These are phyloP conservation scores for Carettochelys insculpta DNA, from an alignment of 2,113 vertebrate genomes.

Conservation along the genomic window DNA sequence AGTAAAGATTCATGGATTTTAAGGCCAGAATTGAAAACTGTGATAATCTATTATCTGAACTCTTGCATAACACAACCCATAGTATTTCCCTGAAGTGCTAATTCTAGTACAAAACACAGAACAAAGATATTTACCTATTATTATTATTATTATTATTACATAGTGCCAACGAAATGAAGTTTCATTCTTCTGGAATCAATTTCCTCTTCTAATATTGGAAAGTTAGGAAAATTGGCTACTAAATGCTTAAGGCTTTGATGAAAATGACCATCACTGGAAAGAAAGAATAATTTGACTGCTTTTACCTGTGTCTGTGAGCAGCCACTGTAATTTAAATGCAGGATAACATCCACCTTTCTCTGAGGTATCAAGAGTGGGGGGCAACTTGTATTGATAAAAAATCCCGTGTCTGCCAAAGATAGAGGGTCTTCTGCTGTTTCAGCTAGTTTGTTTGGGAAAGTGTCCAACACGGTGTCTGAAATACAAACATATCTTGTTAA, in stretches of 20 bases:
- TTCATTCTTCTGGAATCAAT: background rate
- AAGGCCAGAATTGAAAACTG: background rate
- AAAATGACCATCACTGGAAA: background rate
- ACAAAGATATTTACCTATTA: too few species aligned
- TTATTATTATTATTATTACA: too few species aligned
- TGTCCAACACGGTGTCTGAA: conserved; percentile 74
- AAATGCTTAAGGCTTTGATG: background rate
- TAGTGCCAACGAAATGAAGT: background rate
- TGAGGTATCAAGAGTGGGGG: conserved; percentile 73
- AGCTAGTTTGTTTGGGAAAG: conserved; percentile 72
- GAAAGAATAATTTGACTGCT: background rate
- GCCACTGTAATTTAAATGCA: conserved; percentile 74
- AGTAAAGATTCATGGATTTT: background rate
- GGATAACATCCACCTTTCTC: conserved; percentile 77
- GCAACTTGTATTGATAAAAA: conserved; percentile 81
- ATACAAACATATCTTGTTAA: conserved; percentile 32
- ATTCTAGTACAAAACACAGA: background rate
- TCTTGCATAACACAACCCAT: background rate
- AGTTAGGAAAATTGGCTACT: background rate
- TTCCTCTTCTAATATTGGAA: background rate
- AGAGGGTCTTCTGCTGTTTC: conserved; percentile 70
- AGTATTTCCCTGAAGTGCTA: background rate
- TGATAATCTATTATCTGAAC: background rate
- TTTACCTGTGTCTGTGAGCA: conserved; percentile 69
- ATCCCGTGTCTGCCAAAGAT: conserved; percentile 78